Evolutionary conservation across 2,113 vertebrate genomes (phyloP).

Genomic region (Alligator sinensis): DNA sequence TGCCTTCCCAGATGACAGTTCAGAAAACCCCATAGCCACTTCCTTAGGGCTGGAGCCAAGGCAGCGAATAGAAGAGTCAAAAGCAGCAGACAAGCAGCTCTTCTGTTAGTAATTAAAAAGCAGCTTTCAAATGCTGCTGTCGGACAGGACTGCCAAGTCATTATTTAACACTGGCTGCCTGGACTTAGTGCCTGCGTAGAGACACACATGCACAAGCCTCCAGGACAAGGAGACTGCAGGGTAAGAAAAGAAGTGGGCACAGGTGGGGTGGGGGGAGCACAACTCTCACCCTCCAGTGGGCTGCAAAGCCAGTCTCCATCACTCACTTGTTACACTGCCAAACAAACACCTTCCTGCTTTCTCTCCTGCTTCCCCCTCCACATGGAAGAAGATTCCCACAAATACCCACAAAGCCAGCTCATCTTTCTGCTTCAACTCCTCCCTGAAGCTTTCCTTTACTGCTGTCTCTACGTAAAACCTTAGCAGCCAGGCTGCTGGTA

Average conservation of each 20-base stretch:
- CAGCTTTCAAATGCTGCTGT: neutral
- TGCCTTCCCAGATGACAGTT: neutral
- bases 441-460: neutral
- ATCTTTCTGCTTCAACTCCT: neutral
- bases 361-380: neutral
- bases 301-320: neutral
- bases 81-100: neutral
- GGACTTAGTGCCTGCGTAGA: neutral
- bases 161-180: neutral
- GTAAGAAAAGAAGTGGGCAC: neutral
- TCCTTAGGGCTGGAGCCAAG: neutral
- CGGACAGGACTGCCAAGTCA: neutral
- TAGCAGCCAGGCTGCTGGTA: too few relatives aligned
- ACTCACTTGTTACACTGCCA: neutral
- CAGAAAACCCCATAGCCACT: neutral
- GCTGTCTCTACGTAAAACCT: neutral
- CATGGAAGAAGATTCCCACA: neutral
- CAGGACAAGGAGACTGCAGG: neutral
- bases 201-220: neutral
- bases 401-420: neutral
- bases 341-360: neutral
- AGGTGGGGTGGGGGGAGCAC: neutral
- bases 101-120: neutral
- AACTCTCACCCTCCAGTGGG: neutral
- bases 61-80: neutral